Base-by-base conservation (phyloP, 1,140 invertebrate genomes). In the Gryllus bimaculatus region DNA sequence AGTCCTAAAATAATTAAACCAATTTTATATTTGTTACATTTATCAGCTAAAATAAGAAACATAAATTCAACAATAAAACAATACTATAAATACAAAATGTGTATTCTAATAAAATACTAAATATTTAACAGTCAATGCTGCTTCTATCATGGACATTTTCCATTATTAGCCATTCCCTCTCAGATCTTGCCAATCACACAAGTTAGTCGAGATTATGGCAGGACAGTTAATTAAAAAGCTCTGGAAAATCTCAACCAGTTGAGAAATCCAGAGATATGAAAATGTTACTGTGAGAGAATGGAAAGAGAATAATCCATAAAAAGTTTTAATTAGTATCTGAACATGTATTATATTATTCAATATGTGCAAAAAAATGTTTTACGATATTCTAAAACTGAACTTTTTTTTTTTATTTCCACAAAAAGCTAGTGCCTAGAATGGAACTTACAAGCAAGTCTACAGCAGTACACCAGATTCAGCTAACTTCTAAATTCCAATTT, bases 191-290 rank as follows among this genome's bases (percentile, higher is more conserved):
- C 54, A 66, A 18, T 13, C 54, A 66, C 54, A 66, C 54, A 66
- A 66, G 54, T 66, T 66, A 66, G 10, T 66, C 10, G 54, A 66
- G 54, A 66, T 66, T 66, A 66, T 66, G 54, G 54, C 54, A 66
- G 54, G 54, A 66, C 18, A 66, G 54, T 13, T 66, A 66, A 66
- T 13, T 66, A 66, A 66, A 48, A 77, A 77, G 76, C 75, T 79
- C 79, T 79, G 79, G 48, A 18, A 79, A 77, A 48, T 79, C 79
- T 79, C 79, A 79, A 79, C 79, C 79, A 54, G 79, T 79, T 79
- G 79, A 79, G 79, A 77, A 75, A 76, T 79, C 47, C 79, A 79
- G 79, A 79, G 75, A 79, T 73, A 66, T 66, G 54, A 66, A 66
- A 66, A 13, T 7, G 54, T 66, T 66, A 66, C 26, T 39, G 26